Percentiles rank a stretch among this genome's conserved stretches.
phyloP scores from a whole-genome alignment of 2,888 invertebrate genomes.

The Yponomeuta plumbellus region DNA sequence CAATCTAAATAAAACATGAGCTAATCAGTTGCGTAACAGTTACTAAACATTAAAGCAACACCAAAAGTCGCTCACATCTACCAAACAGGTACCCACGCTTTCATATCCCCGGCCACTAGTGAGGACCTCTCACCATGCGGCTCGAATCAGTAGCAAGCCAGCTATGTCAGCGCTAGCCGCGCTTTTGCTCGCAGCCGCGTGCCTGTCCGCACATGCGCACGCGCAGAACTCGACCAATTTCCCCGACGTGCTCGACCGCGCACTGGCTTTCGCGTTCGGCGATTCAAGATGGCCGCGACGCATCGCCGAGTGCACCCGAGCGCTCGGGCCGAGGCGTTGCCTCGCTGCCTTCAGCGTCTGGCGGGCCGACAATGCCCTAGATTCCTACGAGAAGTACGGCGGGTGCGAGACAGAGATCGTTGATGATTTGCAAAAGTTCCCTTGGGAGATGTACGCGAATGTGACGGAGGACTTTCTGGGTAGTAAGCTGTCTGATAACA shows the following conservation, averaged over 20 bases:
- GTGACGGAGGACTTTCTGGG: constrained; percentile 67
- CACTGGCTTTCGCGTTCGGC: constrained; percentile 32
- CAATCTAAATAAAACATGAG: no score
- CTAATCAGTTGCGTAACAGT: no score
- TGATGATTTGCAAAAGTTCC: constrained; percentile 52
- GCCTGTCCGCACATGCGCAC: constrained; percentile 40
- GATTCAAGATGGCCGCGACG: constrained; percentile 25
- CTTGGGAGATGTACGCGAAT: constrained; percentile 58
- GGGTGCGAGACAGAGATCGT: constrained; percentile 33
- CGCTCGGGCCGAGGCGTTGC: constrained; percentile 70
- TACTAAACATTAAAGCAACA: background rate
- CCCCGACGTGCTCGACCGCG: constrained; percentile 22
- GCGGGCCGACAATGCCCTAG: constrained; percentile 59
- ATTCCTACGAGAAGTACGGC: constrained; percentile 28
- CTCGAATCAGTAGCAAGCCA: constrained; percentile 52
- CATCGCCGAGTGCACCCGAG: constrained; percentile 41
- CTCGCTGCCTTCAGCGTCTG: constrained; percentile 73
- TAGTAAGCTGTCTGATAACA: constrained; percentile 62
- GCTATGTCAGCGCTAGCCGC: constrained; percentile 68
- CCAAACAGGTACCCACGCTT: background rate
- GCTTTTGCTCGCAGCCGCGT: constrained; percentile 45
- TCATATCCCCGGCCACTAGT: background rate
- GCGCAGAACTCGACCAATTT: constrained; percentile 19
- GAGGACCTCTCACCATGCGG: background rate
- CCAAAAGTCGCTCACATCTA: background rate